Evolutionary conservation across 2,797 vertebrate species (phyloP), one percentile per base, ranked within the genome.

Genomic region (Protosalanx chinensis): DNA sequence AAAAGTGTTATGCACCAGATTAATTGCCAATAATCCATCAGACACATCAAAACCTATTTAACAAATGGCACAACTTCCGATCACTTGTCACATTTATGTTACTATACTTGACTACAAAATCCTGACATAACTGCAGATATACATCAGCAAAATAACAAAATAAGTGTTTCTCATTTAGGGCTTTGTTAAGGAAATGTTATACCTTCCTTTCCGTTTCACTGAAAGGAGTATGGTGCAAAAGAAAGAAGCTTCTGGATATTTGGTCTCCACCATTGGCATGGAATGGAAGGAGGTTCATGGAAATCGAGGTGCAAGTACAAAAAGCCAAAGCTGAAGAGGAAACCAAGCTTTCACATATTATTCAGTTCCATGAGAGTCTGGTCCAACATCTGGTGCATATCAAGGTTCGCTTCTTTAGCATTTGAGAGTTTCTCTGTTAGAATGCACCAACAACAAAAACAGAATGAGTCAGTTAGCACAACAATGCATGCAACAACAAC

Each of bases 341-440:
- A 93, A 90, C 84, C 56, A 84, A 83, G 84, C 79, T 88, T 95
- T 99, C 96, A 99, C 97, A 99, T 96, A 92, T 97, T 98, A 95
- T 99, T 98, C 93, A 99, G 94, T 93, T 99, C 98, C 94, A 96
- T 95, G 93, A 99, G 96, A 93, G 98, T 99, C 93, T 99, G 98
- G 95, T 99, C 97, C 95, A 99, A 91, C 97, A 98, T 98, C 95
- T 98, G 97, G 90, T 98, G 96, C 96, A 99, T 98, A 90, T 93
- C 95, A 90, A 98, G 93, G 93, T 98, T 98, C 86, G 99, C 98
- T 93, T 99, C 97, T 93, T 99, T 99, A 94, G 97, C 96, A 81
- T 97, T 95, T 78, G 97, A 93, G 91, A 99, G 95, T 97, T 99
- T 98, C 88, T 99, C 97, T 99, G 97, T 94, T 92, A 93, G 91